These are phyloP conservation scores for Pseudomugil gertrudae DNA, from an alignment of 2,797 vertebrate genomes.

Conservation along the genomic window DNA sequence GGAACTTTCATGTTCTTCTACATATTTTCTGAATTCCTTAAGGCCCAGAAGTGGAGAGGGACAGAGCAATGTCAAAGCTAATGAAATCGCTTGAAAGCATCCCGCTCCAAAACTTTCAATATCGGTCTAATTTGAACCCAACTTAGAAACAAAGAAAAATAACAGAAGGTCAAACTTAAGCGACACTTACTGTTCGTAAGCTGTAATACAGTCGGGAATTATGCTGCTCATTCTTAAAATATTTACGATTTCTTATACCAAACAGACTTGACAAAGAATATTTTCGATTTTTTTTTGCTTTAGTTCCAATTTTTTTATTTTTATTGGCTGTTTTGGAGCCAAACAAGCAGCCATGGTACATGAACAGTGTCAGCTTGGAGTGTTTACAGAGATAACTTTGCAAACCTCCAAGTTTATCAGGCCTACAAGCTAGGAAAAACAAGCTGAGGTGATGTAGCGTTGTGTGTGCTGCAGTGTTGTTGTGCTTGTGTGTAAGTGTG, in stretches of 20 bases:
- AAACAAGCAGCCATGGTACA: not conserved
- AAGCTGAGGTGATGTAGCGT: constrained; percentile 28
- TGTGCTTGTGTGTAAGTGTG: constrained; percentile 12
- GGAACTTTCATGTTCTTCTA: too few species aligned
- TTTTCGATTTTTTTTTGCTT: not conserved
- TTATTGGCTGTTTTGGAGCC: too few species aligned
- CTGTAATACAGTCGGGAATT: not conserved
- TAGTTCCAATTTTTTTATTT: too few species aligned
- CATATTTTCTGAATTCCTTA: too few species aligned
- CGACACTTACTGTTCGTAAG: not conserved
- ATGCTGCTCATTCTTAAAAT: not conserved
- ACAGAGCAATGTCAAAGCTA: too few species aligned
- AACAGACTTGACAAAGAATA: too few species aligned
- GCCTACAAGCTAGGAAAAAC: constrained; percentile 42
- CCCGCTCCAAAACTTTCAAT: not conserved
- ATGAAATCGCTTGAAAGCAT: not conserved
- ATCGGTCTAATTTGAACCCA: too few species aligned
- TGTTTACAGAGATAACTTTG: not conserved
- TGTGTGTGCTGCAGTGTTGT: constrained; percentile 10
- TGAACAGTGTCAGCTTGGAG: not conserved
- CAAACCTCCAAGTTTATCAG: not conserved
- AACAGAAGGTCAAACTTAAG: not conserved
- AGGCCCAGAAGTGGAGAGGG: too few species aligned
- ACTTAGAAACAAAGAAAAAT: too few species aligned
- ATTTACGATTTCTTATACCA: not conserved